Evolutionary conservation across 2,888 invertebrate genomes (phyloP), one percentile per base, ranked within the genome.

Genomic region (Tineola bisselliella): DNA sequence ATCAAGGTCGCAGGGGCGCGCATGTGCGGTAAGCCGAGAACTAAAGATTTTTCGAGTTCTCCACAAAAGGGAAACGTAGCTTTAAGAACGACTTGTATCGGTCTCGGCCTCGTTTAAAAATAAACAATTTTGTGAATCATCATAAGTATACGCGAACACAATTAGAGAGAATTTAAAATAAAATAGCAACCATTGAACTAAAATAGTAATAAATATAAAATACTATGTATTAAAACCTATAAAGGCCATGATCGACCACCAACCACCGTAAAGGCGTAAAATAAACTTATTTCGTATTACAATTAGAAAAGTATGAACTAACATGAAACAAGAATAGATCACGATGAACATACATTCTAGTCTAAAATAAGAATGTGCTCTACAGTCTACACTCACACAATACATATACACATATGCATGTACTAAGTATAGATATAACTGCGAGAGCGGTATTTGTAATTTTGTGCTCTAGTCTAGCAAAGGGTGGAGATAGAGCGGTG

Each of bases 1-100:
- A 67, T 75, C 81, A 84, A 83, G 82, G 83, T 77, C 79, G 79
- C 66, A 63, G 66, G 69, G 70, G 68, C 71, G 81, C 82, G 82
- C 81, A 82, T 82, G 82, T 81, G 81, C 81, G 72, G 73, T 43
- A 52, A 58, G 30, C 25, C 33, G 12, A 33, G 19, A 15, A 17
- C 58, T 58, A 58, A 58, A 58, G 58, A 58, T 58, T 58, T 58
- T 58, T 58, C 17, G 33, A 15, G 58, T 38, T 12, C 31, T 19
- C 58, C 58, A 58, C 58, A 30, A 58, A 58, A 58, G 58, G 58
- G 38, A 33, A 58, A 38, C 33, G 58, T 58, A 12, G 18, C 12
- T 58, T 31, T 38, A 25, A n/a, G 33, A 54, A 25, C 18, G 8
- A 52, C 54, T 54, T 48, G 17, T 17, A 58, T 58, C 58, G 17